These are phyloP conservation scores for Myotis brandtii DNA, from an alignment of 2,113 vertebrate genomes.

Conservation along the genomic window DNA sequence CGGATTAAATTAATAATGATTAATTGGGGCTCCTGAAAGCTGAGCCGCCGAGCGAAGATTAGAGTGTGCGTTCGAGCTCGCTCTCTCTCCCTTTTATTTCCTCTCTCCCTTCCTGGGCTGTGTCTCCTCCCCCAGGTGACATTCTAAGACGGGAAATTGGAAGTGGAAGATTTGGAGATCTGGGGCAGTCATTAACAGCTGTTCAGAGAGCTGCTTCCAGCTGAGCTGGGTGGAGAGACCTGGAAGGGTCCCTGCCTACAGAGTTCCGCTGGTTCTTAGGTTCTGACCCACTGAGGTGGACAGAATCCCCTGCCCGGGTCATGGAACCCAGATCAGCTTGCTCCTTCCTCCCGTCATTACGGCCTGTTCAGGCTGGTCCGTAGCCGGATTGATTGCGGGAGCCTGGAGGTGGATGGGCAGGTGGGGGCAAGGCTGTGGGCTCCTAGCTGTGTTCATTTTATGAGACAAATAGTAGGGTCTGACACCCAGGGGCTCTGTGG, in stretches of 20 bases:
- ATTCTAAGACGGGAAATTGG: background rate
- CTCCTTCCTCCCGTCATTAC: background rate
- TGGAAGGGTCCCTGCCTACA: no score
- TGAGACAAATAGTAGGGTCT: background rate
- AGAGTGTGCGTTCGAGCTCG: background rate
- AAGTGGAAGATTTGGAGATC: background rate
- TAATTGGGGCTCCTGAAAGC: constrained; percentile 78
- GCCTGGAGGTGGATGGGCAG: fast-evolving
- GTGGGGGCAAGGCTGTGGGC: background rate
- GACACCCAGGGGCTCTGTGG: background rate
- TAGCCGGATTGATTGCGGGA: background rate
- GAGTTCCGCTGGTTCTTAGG: fast-evolving
- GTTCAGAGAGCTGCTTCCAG: background rate
- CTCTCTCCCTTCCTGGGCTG: constrained; percentile 4
- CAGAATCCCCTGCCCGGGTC: background rate
- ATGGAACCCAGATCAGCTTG: background rate
- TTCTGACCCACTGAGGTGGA: background rate
- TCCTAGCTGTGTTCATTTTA: background rate
- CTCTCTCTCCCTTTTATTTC: constrained; percentile 38
- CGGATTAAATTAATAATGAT: constrained; percentile 84
- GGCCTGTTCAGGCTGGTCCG: background rate
- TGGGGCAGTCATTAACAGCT: background rate
- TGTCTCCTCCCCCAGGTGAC: constrained; percentile 13
- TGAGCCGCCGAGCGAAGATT: constrained; percentile 44
- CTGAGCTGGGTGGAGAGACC: fast-evolving